Evolutionary conservation across 2,797 vertebrate species (phyloP).

Genomic region (Falco novaeseelandiae): DNA sequence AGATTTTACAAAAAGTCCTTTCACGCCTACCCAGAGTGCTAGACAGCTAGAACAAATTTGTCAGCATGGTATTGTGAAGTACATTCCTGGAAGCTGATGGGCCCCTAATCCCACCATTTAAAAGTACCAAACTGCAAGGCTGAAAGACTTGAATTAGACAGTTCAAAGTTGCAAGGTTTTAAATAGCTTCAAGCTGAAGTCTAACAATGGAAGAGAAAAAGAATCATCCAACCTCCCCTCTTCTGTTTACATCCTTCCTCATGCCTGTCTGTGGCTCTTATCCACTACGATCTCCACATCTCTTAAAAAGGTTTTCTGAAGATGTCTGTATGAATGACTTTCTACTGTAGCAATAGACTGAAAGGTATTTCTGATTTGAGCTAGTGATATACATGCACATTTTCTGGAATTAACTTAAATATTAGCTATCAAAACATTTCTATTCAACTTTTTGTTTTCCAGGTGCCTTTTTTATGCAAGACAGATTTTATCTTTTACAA

Average conservation of each 20-base stretch:
- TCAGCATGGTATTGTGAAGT: slow-evolving; percentile 16
- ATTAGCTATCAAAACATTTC: not conserved
- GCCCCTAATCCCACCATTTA: not conserved
- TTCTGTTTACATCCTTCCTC: not conserved
- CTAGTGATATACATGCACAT: rapidly evolving
- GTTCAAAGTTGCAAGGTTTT: not conserved
- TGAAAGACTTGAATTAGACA: not conserved
- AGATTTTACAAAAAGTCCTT: slow-evolving; percentile 9
- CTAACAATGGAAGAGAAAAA: not conserved
- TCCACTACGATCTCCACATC: not conserved
- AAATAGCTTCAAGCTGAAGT: not conserved
- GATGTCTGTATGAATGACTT: not conserved
- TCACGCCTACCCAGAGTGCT: not conserved
- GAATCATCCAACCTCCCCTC: not conserved
- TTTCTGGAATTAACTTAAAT: not conserved
- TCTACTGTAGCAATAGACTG: not conserved
- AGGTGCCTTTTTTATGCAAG: not conserved
- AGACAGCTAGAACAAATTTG: slow-evolving; percentile 40
- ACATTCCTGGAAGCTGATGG: slow-evolving; percentile 13
- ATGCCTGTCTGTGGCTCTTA: not conserved
- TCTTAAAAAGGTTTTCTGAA: not conserved
- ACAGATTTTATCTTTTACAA: not conserved
- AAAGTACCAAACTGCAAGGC: not conserved
- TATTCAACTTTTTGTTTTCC: not conserved
- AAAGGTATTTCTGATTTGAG: not conserved